phyloP scores from a whole-genome alignment of 2,113 vertebrate species.

The Chloropsis hardwickii region DNA sequence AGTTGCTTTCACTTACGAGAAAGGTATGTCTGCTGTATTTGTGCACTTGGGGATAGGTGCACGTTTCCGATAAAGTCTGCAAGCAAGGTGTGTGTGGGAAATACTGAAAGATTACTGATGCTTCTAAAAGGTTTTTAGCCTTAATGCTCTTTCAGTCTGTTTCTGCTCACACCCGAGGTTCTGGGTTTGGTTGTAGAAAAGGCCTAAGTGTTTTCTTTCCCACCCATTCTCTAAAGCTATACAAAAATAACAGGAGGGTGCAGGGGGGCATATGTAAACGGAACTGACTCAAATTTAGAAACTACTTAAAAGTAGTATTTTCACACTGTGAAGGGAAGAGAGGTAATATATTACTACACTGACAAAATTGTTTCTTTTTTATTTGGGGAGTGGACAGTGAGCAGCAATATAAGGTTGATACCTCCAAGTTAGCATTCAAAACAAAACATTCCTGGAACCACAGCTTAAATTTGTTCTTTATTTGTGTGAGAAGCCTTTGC shows the following conservation, averaged over 20 bases:
- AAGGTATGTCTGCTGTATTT: neutral
- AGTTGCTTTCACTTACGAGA: neutral
- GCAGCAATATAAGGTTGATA: neutral
- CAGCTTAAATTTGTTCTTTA: neutral
- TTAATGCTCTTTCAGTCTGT: neutral
- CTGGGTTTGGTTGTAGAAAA: neutral
- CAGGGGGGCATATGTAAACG: neutral
- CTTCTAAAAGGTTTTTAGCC: constrained; percentile 34
- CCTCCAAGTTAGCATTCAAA: neutral
- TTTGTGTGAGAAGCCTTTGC: neutral
- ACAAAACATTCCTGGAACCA: neutral
- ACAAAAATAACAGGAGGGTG: neutral
- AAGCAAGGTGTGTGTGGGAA: neutral
- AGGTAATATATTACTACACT: neutral
- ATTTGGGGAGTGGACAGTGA: neutral
- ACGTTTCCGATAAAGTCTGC: neutral
- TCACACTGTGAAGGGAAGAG: neutral
- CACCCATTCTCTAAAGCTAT: neutral
- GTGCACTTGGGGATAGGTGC: neutral
- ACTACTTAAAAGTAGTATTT: neutral
- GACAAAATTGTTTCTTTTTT: neutral
- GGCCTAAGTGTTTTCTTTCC: neutral
- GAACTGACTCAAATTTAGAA: neutral
- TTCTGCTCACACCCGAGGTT: neutral
- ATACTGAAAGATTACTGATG: neutral